Base-by-base conservation (phyloP, 2,797 vertebrate genomes). In the Gymnoscopelus microlampas region DNA sequence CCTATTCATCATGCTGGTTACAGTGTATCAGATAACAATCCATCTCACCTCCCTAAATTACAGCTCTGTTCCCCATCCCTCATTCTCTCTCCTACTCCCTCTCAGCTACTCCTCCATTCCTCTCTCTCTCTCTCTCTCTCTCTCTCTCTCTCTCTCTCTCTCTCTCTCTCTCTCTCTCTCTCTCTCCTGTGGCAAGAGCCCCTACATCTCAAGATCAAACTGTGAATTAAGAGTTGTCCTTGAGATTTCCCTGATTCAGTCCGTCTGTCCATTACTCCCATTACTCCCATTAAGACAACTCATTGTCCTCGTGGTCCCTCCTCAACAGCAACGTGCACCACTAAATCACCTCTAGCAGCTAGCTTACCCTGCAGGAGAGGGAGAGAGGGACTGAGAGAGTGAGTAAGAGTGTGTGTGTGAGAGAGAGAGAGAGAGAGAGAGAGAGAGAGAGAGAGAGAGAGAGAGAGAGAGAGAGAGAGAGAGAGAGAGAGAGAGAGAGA, bases 181-280 rank as follows among this genome's bases (percentile, higher is more conserved):
- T 68, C 24, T 49, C 5, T 1, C 26, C 15, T 29, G 26, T 29
- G 32, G 53, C 4, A 6, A 35, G 32, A 70, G 59, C 72, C 76
- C 32, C 13, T 9, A 35, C 63, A 47, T 73, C 72, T 77, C 70
- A 60, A 81, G 77, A 88, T 87, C 82, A 91, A 84, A 81, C 72
- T 64, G 76, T 64, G 79, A 89, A 88, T 89, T 83, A 85, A 69
- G 80, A 75, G 26, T 86, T 90, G 89, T 88, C 90, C 88, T 91
- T 85, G 84, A 91, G 82, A 91, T 87, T 44, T 78, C 64, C 86
- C 88, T 78, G 70, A 89, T 82, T 87, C 85, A 85, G 53, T 65
- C 83, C 47, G 72, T 88, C 87, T 70, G 85, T 89, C 87, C 76
- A 86, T 82, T 78, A 88, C 79, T 79, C 69, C 78, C 61, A 55